These are phyloP conservation scores for Sesia bembeciformis DNA, from an alignment of 2,888 invertebrate genomes.

Conservation along the genomic window DNA sequence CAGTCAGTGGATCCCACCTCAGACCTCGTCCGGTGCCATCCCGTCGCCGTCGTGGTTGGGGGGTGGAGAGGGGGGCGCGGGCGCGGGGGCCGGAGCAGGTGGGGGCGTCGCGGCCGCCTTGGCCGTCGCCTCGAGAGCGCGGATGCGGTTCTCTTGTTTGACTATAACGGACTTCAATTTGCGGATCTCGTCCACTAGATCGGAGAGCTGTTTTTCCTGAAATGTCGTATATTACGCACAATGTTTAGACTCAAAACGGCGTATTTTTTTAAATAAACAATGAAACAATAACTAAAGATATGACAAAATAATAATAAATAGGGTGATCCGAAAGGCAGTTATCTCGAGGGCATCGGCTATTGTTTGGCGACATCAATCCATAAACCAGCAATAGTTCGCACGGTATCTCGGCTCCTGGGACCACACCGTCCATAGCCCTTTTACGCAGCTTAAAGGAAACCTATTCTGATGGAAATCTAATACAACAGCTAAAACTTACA, in stretches of 20 bases:
- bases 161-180: constrained; percentile 95
- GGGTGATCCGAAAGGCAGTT: not conserved
- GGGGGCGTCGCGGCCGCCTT: constrained; percentile 28
- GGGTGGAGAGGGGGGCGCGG: constrained; percentile 21
- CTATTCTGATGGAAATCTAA: no score
- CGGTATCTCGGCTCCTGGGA: no score
- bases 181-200: constrained; percentile 90
- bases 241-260: no score
- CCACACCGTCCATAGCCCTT: no score
- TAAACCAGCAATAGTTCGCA: no score
- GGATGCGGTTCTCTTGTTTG: constrained; percentile 92
- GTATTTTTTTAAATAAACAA: not conserved
- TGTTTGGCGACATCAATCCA: no score
- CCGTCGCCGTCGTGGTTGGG: constrained; percentile 45
- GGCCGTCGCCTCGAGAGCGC: constrained; percentile 80
- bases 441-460: no score
- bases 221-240: constrained; percentile 7
- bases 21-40: constrained; percentile 78
- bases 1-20: constrained; percentile 10
- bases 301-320: not conserved
- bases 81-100: constrained; percentile 38
- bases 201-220: constrained; percentile 85
- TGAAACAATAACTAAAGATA: constrained; percentile 2
- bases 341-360: no score
- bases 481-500: constrained; percentile 22